Evolutionary conservation across 2,888 invertebrate genomes (phyloP).

Genomic region (Augochlorella aurata): DNA sequence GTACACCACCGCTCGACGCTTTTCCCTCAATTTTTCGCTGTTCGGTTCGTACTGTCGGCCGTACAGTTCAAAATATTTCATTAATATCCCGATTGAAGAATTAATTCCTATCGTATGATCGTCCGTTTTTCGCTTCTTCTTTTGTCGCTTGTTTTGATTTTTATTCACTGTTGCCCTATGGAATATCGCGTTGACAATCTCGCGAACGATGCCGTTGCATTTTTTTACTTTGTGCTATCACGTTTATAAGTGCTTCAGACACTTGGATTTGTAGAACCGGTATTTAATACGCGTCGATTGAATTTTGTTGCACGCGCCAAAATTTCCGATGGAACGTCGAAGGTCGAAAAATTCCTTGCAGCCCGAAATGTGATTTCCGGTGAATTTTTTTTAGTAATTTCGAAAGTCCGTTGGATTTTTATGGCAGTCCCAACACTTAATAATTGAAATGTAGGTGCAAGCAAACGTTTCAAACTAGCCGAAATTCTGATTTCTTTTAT

Average conservation of each 20-base stretch:
- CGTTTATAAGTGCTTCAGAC: neutral
- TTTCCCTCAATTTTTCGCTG: constrained; percentile 23
- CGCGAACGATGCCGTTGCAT: neutral
- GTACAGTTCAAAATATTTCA: constrained; percentile 9
- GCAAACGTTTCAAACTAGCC: neutral
- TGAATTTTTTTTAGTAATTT: too few species aligned
- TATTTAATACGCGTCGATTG: too few species aligned
- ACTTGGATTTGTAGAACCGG: neutral
- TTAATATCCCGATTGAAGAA: constrained; percentile 9
- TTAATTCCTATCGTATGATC: constrained; percentile 4
- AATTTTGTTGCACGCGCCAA: too few species aligned
- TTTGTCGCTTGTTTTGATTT: neutral
- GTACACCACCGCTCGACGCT: constrained; percentile 17
- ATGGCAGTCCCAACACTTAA: neutral
- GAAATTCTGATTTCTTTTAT: too few species aligned
- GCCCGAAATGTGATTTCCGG: neutral
- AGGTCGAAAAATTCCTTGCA: too few species aligned
- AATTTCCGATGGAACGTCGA: too few species aligned
- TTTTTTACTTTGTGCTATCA: neutral
- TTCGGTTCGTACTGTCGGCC: constrained; percentile 5
- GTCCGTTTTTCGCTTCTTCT: neutral
- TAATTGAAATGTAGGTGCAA: neutral
- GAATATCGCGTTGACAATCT: neutral
- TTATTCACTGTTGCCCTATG: neutral
- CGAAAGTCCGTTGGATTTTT: neutral